phyloP scores from a whole-genome alignment of 2,113 vertebrate genomes.

The Mustela nigripes region DNA sequence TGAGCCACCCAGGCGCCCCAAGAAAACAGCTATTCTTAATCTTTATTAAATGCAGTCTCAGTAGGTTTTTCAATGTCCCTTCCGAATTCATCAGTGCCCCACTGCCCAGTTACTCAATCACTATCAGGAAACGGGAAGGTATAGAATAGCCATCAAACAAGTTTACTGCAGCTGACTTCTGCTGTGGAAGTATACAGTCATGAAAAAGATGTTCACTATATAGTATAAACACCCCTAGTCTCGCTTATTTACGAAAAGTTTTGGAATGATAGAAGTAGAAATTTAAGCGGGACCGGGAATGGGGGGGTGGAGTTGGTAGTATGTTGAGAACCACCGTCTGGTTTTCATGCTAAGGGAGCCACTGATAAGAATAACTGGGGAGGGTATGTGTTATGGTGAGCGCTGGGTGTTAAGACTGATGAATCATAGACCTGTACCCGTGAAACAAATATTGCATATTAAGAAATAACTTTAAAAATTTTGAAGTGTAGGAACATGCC shows the following conservation, averaged over 20 bases:
- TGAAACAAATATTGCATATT: too few relatives aligned
- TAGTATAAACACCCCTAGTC: not conserved
- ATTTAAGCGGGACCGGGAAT: not conserved
- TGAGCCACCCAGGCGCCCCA: too few relatives aligned
- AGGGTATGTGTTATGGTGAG: too few relatives aligned
- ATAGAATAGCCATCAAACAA: not conserved
- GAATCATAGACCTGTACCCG: too few relatives aligned
- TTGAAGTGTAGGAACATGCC: not conserved
- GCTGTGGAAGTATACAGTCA: not conserved
- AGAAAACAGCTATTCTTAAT: not conserved
- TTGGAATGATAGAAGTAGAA: constrained; percentile 28
- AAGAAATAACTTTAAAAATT: not conserved
- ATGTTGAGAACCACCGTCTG: not conserved
- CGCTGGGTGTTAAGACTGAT: too few relatives aligned
- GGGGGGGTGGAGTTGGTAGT: not conserved
- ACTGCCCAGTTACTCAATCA: not conserved
- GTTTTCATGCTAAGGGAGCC: not conserved
- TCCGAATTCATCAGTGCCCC: not conserved
- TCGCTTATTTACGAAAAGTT: not conserved
- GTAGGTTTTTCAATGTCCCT: not conserved
- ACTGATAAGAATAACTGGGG: not conserved
- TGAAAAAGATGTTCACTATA: not conserved
- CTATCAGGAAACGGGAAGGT: not conserved
- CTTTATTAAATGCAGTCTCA: constrained; percentile 22
- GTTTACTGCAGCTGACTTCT: not conserved